Evolutionary conservation across 2,888 invertebrate species (phyloP).

Genomic region (Chelonus formosanus): DNA sequence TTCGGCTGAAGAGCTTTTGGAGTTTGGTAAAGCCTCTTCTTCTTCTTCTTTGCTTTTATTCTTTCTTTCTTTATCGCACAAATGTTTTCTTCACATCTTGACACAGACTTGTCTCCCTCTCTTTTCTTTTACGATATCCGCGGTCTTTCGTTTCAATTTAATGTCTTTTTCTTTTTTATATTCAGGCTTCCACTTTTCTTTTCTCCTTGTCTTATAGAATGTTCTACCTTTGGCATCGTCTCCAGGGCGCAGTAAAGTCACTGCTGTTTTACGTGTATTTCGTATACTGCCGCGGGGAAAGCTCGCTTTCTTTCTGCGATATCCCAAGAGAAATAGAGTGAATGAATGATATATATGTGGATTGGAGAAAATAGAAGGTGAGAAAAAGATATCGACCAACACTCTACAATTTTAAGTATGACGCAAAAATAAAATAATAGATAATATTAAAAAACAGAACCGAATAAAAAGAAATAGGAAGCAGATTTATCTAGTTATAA

Average conservation of each 20-base stretch:
- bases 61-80: conserved; percentile 20
- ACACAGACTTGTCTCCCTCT: conserved; percentile 10
- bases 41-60: conserved; percentile 16
- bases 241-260: conserved; percentile 40
- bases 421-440: conserved; percentile 10
- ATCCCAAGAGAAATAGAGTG: conserved; percentile 37
- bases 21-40: conserved; percentile 31
- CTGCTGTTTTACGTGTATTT: conserved; percentile 34
- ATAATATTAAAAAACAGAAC: conserved; percentile 20
- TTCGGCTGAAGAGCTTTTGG: conserved; percentile 27
- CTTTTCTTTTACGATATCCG: conserved; percentile 26
- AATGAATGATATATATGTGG: conserved; percentile 22
- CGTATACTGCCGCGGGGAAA: conserved; percentile 29
- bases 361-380: conserved; percentile 25
- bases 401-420: background rate
- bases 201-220: conserved; percentile 7
- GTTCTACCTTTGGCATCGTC: conserved; percentile 37
- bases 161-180: conserved; percentile 15
- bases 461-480: no score
- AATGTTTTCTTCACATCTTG: conserved; percentile 19
- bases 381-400: conserved; percentile 27
- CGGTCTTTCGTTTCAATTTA: conserved; percentile 35
- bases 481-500: conserved; percentile 32
- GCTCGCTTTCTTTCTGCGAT: conserved; percentile 21
- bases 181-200: conserved; percentile 10